phyloP scores from a whole-genome alignment of 2,797 vertebrate species.

The Mycteria americana region DNA sequence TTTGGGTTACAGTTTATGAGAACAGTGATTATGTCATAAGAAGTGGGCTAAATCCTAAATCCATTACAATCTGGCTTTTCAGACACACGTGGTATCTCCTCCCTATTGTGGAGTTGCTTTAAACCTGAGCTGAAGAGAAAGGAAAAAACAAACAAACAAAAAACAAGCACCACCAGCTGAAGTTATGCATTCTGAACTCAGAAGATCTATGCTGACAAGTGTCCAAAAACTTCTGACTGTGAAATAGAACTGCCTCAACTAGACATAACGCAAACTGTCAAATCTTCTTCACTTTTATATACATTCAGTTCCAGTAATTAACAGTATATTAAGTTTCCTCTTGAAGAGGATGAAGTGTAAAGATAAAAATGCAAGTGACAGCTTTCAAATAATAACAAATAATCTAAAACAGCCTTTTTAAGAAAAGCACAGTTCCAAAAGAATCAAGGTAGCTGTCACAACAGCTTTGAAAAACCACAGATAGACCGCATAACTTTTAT shows the following conservation, averaged over 20 bases:
- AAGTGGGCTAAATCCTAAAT: conserved; percentile 4
- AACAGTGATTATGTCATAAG: not conserved
- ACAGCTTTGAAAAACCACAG: not conserved
- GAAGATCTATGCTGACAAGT: not conserved
- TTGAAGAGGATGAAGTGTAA: not conserved
- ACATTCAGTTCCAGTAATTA: not conserved
- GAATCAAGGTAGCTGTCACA: not conserved
- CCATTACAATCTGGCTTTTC: not conserved
- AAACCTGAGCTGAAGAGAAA: not conserved
- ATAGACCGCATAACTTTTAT: fast-evolving
- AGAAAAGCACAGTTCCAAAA: not conserved
- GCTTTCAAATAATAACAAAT: not conserved
- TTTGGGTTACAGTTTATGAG: not conserved
- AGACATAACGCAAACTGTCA: not conserved
- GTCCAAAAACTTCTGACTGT: not conserved
- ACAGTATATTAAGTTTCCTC: not conserved
- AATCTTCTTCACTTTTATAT: not conserved
- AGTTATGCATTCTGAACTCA: not conserved
- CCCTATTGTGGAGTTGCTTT: not conserved
- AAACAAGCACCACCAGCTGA: not conserved
- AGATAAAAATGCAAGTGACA: not conserved
- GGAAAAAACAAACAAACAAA: not conserved
- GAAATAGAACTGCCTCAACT: not conserved
- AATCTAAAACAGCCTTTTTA: not conserved
- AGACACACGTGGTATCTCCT: not conserved